Evolutionary conservation across 2,888 invertebrate genomes (phyloP), one percentile per base, ranked within the genome.

Genomic region (Gastrophysa polygoni): DNA sequence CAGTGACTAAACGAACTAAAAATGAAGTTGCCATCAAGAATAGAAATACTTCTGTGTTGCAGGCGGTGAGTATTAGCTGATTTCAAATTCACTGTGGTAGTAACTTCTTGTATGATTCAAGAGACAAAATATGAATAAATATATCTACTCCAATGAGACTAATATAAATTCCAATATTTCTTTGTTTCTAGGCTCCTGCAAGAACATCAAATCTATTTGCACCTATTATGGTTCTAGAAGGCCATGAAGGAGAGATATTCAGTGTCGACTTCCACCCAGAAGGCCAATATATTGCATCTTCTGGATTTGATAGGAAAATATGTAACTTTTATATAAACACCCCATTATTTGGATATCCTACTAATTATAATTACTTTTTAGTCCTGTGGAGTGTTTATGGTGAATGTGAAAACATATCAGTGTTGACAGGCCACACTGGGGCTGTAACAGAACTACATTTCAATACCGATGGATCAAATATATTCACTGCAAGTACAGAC

Each of bases 341-440:
- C 17, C 49, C 52, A 7, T 29, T 50, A 28, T 20, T 51, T 18
- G n/a, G 11, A 32, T 10, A 5, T 10, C 14, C 38, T 14, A 38
- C 38, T 38, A 2, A 38, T 14, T 46, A 24, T 28, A 34, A 48
- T 20, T 51, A 44, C n/a, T 14, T 84, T 85, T 58, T 78, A 93
- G 93, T 89, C 81, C 83, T 99, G 68, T 99, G 99, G 99, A 94
- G 92, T 79, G 96, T 97, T 0, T 97, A 96, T 77, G 98, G 96
- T 0, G 97, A 99, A 78, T 99, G 99, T 82, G 97, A 98, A 76
- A 99, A 99, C 80, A 89, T 97, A 68, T 92, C 95, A 74, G 90
- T 92, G 17, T 88, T 99, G 88, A 88, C 89, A 16, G 98, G 98
- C 0, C 99, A 99, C 82, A 93, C 92, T 0, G 99, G 98, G 1